Evolutionary conservation across 2,888 invertebrate genomes (phyloP).

Genomic region (Podotricha telesiphe): DNA sequence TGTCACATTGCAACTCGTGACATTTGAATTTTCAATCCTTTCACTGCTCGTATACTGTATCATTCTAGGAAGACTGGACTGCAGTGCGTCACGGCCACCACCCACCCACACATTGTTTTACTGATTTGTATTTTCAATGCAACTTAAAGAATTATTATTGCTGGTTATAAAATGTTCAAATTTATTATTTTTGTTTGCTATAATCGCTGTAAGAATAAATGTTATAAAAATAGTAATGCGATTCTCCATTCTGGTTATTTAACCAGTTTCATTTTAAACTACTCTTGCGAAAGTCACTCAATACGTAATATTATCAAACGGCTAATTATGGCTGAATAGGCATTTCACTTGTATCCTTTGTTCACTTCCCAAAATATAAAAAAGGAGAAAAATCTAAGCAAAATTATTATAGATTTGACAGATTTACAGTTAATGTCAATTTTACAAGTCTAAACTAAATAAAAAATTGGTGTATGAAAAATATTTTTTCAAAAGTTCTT

Average conservation of each 20-base stretch:
- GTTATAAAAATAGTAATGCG: not conserved
- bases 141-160: not conserved
- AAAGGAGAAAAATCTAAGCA: no score
- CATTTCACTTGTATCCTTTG: not conserved
- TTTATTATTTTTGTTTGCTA: no score
- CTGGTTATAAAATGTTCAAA: not conserved
- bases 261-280: not conserved
- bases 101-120: slow-evolving; percentile 21
- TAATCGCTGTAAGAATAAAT: no score
- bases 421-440: no score
- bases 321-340: not conserved
- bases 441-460: no score
- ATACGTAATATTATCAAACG: no score
- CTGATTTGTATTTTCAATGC: not conserved
- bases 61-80: slow-evolving; percentile 42
- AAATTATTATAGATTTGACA: not conserved
- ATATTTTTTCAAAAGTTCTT: not conserved
- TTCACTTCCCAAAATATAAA: not conserved
- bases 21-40: slow-evolving; percentile 72
- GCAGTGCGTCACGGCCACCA: slow-evolving; percentile 36
- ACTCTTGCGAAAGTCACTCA: no score
- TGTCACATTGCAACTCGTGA: slow-evolving; percentile 69
- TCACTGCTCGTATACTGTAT: slow-evolving; percentile 56
- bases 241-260: not conserved
- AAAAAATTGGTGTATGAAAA: no score